These are phyloP conservation scores for Parascotia fuliginaria DNA, from an alignment of 2,888 invertebrate genomes.

Conservation along the genomic window DNA sequence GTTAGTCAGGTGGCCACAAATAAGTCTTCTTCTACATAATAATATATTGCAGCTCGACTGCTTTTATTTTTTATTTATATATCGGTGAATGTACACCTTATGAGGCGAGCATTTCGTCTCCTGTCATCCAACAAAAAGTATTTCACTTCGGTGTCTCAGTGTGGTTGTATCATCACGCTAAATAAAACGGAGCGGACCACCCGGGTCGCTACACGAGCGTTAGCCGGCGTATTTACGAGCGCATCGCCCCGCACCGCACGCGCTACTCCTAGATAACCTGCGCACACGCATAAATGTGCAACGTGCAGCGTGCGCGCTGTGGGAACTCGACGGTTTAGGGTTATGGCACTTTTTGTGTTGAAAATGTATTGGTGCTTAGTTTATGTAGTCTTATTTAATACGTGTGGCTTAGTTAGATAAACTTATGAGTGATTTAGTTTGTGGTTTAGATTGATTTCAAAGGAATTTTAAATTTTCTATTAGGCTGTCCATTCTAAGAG, in stretches of 20 bases:
- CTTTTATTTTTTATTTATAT: not conserved
- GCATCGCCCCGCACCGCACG: slow-evolving; percentile 42
- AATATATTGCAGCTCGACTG: no score
- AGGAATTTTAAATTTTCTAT: no score
- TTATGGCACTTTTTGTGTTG: slow-evolving; percentile 3
- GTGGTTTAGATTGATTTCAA: no score
- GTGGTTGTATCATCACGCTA: slow-evolving; percentile 42
- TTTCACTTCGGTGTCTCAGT: slow-evolving; percentile 17
- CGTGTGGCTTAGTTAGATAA: no score
- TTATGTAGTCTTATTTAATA: not conserved
- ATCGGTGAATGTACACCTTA: not conserved
- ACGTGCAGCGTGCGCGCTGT: no score
- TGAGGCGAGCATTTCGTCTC: slow-evolving; percentile 7
- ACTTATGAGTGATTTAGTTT: no score
- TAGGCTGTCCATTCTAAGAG: no score
- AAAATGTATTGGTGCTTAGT: not conserved
- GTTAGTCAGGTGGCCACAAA: not conserved
- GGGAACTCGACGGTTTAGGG: slow-evolving; percentile 22
- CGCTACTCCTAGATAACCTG: slow-evolving; percentile 53
- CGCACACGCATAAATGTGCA: slow-evolving; percentile 40
- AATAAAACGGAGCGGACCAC: slow-evolving; percentile 62
- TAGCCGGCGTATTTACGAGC: slow-evolving; percentile 65
- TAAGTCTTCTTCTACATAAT: no score
- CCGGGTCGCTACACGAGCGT: slow-evolving; percentile 66
- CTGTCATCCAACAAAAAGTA: slow-evolving; percentile 18